These are phyloP conservation scores for Chelmon rostratus DNA, from an alignment of 2,797 vertebrate species.

Conservation along the genomic window DNA sequence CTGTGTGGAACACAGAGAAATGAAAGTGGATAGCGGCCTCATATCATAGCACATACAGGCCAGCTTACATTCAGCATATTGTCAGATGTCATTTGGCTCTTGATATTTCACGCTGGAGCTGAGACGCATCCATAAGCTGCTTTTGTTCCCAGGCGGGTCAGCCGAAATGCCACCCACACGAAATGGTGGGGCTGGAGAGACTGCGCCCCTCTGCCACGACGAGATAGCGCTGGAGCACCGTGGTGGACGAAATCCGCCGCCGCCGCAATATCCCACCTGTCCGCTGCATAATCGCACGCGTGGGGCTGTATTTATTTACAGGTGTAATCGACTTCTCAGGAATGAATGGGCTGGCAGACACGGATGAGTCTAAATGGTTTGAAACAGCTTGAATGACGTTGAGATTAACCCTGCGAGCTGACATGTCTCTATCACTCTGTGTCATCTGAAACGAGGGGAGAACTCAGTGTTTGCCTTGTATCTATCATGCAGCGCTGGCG, in stretches of 20 bases:
- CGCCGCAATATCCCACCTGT: constrained; percentile 44
- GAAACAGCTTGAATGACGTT: constrained; percentile 60
- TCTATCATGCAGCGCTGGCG: constrained; percentile 72
- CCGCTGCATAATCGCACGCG: constrained; percentile 36
- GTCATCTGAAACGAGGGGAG: constrained; percentile 71
- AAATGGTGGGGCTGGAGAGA: constrained; percentile 55
- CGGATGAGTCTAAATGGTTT: constrained; percentile 55
- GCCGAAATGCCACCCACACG: constrained; percentile 57
- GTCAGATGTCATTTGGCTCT: constrained; percentile 62
- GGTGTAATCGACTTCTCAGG: constrained; percentile 69
- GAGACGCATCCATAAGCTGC: constrained; percentile 50
- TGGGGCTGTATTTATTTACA: constrained; percentile 62
- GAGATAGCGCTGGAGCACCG: constrained; percentile 50
- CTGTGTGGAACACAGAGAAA: constrained; percentile 26
- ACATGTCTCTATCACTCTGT: constrained; percentile 75
- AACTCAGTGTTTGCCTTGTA: constrained; percentile 68
- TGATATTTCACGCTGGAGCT: constrained; percentile 60
- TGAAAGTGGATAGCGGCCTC: constrained; percentile 33
- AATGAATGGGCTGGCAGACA: constrained; percentile 54
- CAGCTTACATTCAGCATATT: constrained; percentile 52
- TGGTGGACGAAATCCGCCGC: constrained; percentile 11
- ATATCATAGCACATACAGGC: constrained; percentile 41
- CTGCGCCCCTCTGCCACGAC: constrained; percentile 34
- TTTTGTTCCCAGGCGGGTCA: constrained; percentile 65
- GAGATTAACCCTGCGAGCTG: constrained; percentile 65